These are phyloP conservation scores for Porites divaricata DNA, from an alignment of 92 coral and sea anemone species.

Conservation along the genomic window DNA sequence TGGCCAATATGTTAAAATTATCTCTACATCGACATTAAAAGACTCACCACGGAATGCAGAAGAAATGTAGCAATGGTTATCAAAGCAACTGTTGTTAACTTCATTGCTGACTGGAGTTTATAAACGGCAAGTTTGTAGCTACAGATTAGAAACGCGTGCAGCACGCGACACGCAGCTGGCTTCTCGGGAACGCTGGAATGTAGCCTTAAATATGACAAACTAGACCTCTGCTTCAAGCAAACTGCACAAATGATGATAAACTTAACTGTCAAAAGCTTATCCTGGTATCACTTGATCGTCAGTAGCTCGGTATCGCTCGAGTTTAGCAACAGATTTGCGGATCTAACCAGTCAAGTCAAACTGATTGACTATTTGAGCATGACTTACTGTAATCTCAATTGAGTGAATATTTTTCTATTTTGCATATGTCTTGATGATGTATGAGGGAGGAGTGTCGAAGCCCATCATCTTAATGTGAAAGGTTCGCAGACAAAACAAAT, in stretches of 20 bases:
- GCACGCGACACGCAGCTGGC: background rate
- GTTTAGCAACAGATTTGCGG: background rate
- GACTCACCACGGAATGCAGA: constrained; percentile 17
- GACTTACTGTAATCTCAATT: constrained; percentile 9
- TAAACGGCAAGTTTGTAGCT: background rate
- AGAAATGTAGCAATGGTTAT: background rate
- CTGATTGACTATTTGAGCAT: constrained; percentile 20
- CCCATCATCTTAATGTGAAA: background rate
- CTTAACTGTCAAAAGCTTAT: background rate
- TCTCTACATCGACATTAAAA: background rate
- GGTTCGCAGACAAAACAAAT: constrained; percentile 19
- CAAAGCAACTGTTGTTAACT: background rate
- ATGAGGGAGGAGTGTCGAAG: background rate
- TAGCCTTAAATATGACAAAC: constrained; percentile 7
- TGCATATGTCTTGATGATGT: constrained; percentile 22
- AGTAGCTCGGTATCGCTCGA: background rate
- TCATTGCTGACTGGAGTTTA: constrained; percentile 7
- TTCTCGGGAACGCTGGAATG: constrained; percentile 28
- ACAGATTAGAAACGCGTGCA: background rate
- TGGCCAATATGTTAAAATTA: background rate
- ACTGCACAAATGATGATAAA: background rate
- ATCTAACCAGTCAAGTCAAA: background rate
- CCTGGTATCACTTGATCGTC: background rate
- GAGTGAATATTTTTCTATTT: constrained; percentile 5
- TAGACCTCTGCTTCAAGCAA: no score